Evolutionary conservation across 1,140 invertebrate species (phyloP), one percentile per base, ranked within the genome.

Genomic region (Diuraphis noxia): DNA sequence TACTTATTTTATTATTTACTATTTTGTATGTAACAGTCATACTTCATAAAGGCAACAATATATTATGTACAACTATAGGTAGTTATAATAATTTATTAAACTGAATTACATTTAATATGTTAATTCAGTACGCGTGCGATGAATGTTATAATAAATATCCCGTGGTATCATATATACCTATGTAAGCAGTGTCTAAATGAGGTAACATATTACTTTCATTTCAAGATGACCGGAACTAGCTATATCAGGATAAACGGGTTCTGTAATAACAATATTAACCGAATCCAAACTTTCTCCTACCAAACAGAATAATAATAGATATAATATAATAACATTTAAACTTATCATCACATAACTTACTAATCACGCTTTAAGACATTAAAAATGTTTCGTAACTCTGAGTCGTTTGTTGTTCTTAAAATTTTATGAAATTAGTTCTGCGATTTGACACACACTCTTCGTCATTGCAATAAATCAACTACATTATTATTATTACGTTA

Each of bases 141-240:
- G 34, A 40, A 88, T 88, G 46, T 56, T 88, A 88, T 56, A 40
- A 63, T 63, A 63, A 63, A 87, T 25, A 88, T 8, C 36, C 49
- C 30, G 63, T 88, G 52, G 7, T n/a, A 40, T 63, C 9, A 30
- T 30, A 30, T 72, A n/a, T 56, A 56, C 23, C 30, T 56, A 63
- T 40, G 30, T 88, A n/a, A 88, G 38, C 49, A 52, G 36, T 38
- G 41, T 21, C 34, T 82, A 90, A 90, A 82, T 91, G 89, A 91
- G 89, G 89, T 91, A 91, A 91, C 38, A 40, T 34, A 49, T 90
- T 82, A 91, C 89, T 91, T 91, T 91, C 89, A 91, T 91, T 91
- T 91, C 41, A 79, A 79, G 89, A 91, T 91, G 89, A 91, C 89
- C 89, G 89, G 89, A 91, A 91, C 89, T 91, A 52, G 34, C 77